Evolutionary conservation across 2,797 vertebrate species (phyloP).

Genomic region (Trematomus bernacchii): DNA sequence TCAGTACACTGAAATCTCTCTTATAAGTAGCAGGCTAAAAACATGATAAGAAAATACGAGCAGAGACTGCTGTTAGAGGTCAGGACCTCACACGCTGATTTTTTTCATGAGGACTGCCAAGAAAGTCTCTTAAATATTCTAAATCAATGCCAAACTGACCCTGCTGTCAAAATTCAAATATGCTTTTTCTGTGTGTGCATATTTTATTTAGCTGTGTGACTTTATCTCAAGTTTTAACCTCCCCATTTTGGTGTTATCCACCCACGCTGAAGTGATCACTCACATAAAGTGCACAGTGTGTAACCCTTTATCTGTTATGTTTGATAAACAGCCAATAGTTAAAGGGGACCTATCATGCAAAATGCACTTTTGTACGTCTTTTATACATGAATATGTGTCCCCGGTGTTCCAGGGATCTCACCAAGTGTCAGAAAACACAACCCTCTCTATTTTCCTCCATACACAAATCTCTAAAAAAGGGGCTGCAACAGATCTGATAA

Average conservation of each 20-base stretch:
- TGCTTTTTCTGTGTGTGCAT: slow-evolving; percentile 6
- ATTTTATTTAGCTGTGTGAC: not conserved
- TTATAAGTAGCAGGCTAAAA: not conserved
- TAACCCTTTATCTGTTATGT: not conserved
- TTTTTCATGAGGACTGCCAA: not conserved
- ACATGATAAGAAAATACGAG: not conserved
- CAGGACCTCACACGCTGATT: not conserved
- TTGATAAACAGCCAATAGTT: not conserved
- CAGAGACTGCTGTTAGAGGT: not conserved
- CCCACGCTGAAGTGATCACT: not conserved
- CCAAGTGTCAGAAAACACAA: no score
- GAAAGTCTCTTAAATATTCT: slow-evolving; percentile 18
- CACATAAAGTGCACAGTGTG: not conserved
- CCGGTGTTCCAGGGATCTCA: no score
- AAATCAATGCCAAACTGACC: slow-evolving; percentile 14
- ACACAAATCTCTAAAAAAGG: no score
- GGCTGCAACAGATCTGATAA: no score
- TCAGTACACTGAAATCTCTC: slow-evolving; percentile 1
- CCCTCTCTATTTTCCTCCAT: no score
- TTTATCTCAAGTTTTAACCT: not conserved
- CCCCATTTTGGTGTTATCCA: not conserved
- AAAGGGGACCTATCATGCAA: no score
- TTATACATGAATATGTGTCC: no score
- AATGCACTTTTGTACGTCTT: no score
- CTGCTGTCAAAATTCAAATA: not conserved